Evolutionary conservation across 2,797 vertebrate genomes (phyloP).

Genomic region (Argyrosomus regius): DNA sequence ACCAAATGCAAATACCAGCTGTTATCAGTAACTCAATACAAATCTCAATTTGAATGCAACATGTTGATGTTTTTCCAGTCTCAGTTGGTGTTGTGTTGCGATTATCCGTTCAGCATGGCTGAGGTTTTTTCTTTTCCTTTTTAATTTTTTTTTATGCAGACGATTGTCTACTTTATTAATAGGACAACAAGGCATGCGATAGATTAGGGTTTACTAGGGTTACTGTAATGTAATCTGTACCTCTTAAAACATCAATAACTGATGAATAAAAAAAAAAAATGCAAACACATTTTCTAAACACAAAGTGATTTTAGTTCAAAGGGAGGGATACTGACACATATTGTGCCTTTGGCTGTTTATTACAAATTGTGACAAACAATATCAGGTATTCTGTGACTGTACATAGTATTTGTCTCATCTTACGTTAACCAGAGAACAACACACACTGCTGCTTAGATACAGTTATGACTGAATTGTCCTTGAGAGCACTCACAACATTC

Average conservation of each 20-base stretch:
- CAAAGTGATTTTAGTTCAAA: background rate
- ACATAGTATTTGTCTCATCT: conserved; percentile 44
- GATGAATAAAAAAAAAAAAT: background rate
- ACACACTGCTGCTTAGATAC: conserved; percentile 57
- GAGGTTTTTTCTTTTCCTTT: too few relatives aligned
- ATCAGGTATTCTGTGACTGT: conserved; percentile 61
- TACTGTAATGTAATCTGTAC: too few relatives aligned
- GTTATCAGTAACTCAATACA: background rate
- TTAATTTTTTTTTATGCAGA: background rate
- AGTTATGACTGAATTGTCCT: conserved; percentile 56
- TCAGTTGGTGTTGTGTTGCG: background rate
- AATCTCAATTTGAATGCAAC: background rate
- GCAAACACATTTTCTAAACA: background rate
- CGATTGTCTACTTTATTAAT: background rate
- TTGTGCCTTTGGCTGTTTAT: conserved; percentile 68
- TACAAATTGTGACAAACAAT: conserved; percentile 73
- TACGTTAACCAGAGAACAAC: conserved; percentile 56
- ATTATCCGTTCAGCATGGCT: too few relatives aligned
- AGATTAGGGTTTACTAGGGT: background rate
- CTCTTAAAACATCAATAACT: background rate
- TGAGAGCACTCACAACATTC: conserved; percentile 58
- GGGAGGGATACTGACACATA: conserved; percentile 16
- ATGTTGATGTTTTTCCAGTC: too few relatives aligned
- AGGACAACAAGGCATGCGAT: background rate
- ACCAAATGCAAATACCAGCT: background rate